Percentiles rank a stretch among this genome's conserved stretches.
These are phyloP conservation scores for Drosophila micromelanica DNA, from an alignment of 1,140 invertebrate genomes.

Conservation along the genomic window DNA sequence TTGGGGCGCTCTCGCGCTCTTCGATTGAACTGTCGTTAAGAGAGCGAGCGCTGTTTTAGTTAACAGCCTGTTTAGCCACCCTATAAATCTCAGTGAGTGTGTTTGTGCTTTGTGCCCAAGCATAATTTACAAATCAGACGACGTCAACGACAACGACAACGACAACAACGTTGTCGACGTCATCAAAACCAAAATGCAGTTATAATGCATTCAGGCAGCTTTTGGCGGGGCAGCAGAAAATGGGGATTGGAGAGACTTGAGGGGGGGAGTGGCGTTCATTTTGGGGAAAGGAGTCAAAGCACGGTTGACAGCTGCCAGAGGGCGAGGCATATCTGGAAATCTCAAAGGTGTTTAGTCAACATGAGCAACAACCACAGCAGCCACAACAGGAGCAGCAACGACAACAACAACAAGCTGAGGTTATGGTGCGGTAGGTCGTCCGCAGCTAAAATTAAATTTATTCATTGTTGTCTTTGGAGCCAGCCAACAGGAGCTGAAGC, in stretches of 20 bases:
- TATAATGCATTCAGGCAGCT: slow-evolving; percentile 71
- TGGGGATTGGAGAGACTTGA: background rate
- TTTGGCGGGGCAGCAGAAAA: background rate
- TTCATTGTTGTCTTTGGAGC: slow-evolving; percentile 77
- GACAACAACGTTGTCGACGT: slow-evolving; percentile 67
- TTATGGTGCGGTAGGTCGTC: slow-evolving; percentile 76
- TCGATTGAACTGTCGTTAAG: slow-evolving; percentile 29
- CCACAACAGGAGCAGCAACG: slow-evolving; percentile 31
- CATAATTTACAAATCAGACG: slow-evolving; percentile 75
- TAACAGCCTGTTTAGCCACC: slow-evolving; percentile 53
- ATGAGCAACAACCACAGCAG: slow-evolving; percentile 63
- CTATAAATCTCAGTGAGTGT: slow-evolving; percentile 35
- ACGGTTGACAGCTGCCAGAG: slow-evolving; percentile 72
- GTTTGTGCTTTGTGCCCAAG: slow-evolving; percentile 40
- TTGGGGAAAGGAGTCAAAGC: slow-evolving; percentile 48
- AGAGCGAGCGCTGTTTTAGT: slow-evolving; percentile 35
- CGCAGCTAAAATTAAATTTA: slow-evolving; percentile 80
- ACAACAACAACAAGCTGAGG: slow-evolving; percentile 39
- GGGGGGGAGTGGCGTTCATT: background rate
- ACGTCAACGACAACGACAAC: slow-evolving; percentile 7
- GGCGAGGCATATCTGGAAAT: slow-evolving; percentile 65
- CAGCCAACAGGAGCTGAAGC: slow-evolving; percentile 19
- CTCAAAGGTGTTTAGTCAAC: slow-evolving; percentile 81
- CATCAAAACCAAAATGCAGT: slow-evolving; percentile 82
- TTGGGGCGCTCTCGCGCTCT: slow-evolving; percentile 24